Conservation (phyloP, 2,113 vertebrate genomes). For the Plotosus lineatus region DNA sequence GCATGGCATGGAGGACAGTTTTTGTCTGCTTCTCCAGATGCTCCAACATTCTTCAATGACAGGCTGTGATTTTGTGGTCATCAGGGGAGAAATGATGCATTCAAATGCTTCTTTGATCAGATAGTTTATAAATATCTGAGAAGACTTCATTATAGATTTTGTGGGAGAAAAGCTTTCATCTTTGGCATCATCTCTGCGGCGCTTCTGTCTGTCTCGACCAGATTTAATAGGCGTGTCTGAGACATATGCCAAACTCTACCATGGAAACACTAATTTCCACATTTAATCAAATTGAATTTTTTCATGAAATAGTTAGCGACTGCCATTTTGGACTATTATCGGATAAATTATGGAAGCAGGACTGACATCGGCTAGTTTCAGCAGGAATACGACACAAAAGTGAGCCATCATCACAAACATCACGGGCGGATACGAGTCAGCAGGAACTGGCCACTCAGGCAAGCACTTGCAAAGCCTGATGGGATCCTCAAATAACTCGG, state of each 20-base stretch:
- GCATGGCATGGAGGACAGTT: background rate
- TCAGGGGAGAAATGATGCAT: background rate
- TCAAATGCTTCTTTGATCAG: background rate
- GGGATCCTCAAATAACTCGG: background rate
- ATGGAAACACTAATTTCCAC: background rate
- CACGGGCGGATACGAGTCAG: too few species aligned
- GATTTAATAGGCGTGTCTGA: background rate
- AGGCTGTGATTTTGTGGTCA: constrained; percentile 19
- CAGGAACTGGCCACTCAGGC: background rate
- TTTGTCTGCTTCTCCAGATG: background rate
- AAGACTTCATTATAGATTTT: background rate
- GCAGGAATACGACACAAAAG: background rate
- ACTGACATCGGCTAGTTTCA: background rate
- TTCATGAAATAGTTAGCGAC: background rate
- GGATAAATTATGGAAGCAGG: background rate
- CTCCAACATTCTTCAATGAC: constrained; percentile 8
- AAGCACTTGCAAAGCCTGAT: background rate
- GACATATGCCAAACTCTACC: background rate
- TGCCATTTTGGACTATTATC: background rate
- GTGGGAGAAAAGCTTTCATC: background rate
- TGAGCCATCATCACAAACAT: background rate
- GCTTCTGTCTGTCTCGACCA: background rate
- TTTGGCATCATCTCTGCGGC: background rate
- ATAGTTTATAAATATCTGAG: background rate
- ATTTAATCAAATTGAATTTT: background rate